Evolutionary conservation across 2,797 vertebrate species (phyloP).

Genomic region (Melanotaenia boesemani): DNA sequence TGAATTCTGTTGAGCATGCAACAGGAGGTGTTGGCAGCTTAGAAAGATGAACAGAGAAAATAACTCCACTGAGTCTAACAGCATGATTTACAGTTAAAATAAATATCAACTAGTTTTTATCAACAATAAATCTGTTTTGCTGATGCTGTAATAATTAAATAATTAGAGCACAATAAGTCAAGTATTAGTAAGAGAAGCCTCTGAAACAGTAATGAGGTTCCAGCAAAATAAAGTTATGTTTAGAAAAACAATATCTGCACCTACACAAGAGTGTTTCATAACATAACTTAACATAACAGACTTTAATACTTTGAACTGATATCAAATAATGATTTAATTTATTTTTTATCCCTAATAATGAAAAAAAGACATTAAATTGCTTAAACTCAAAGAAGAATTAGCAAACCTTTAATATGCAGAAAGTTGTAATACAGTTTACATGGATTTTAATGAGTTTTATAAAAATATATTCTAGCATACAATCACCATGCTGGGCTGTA

Average conservation of each 20-base stretch:
- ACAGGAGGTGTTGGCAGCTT: slow-evolving; percentile 10
- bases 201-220: neutral
- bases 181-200: neutral
- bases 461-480: no score
- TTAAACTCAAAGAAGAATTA: no score
- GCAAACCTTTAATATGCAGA: no score
- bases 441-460: no score
- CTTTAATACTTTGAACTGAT: no score
- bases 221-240: neutral
- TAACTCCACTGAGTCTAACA: no score
- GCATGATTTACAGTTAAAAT: neutral
- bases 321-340: no score
- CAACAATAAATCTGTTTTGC: neutral
- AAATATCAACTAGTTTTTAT: neutral
- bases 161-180: neutral
- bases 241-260: neutral
- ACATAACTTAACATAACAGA: no score
- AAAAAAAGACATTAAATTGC: no score
- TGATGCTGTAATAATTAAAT: neutral
- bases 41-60: neutral
- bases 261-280: neutral
- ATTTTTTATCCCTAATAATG: no score
- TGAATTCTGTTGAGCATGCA: slow-evolving; percentile 4
- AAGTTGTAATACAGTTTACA: no score
- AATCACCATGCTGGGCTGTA: no score